Base-by-base conservation (phyloP, 2,888 invertebrate species). In the Agrochola macilenta region DNA sequence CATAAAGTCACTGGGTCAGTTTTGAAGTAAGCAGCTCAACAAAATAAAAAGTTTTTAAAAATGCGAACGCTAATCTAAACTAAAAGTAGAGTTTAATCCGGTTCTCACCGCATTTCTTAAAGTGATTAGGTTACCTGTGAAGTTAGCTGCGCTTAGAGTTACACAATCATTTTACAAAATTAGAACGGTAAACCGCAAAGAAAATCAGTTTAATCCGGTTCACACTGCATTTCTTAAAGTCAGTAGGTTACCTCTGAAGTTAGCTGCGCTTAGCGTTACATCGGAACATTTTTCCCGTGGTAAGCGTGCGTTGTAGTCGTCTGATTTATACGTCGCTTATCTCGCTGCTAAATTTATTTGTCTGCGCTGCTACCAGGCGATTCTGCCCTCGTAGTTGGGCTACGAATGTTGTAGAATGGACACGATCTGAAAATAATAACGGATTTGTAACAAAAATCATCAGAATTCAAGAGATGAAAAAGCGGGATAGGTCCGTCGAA, bases 251-350 rank as follows among this genome's bases (percentile, higher is more conserved):
- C 76, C 81, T 82, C 63, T 11, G 71, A 76, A 72, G 73, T 70
- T 73, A 81, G 54, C 30, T 0, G 49, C 63, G 85, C 74, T 85
- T 61, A 78, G 88, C 71, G 82, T 78, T 80, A 89, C 84, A 78
- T 75, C 71, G 76, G 81, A 57, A 69, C 85, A 88, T 90, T 93
- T 93, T 93, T 93, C 90, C 88, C 88, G 90, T 90, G 88, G 87
- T 89, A 86, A 88, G 86, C 89, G 89, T 91, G 91, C 89, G 90
- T 89, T 89, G 91, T 89, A 87, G 82, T 88, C 83, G 85, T 69
- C 93, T 95, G 96, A 96, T 96, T 96, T 96, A 96, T 96, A 92
- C 91, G 89, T 90, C 95, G 96, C 96, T 96, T 96, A 96, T 96
- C 96, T 95, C 92, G 89, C 89, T 85, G 89, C 92, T 93, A 94